A percentile compares a stretch with the other conserved stretches of the same genome.
Evolutionary conservation across 2,888 invertebrate species (phyloP).

Genomic region (Diaperis boleti): DNA sequence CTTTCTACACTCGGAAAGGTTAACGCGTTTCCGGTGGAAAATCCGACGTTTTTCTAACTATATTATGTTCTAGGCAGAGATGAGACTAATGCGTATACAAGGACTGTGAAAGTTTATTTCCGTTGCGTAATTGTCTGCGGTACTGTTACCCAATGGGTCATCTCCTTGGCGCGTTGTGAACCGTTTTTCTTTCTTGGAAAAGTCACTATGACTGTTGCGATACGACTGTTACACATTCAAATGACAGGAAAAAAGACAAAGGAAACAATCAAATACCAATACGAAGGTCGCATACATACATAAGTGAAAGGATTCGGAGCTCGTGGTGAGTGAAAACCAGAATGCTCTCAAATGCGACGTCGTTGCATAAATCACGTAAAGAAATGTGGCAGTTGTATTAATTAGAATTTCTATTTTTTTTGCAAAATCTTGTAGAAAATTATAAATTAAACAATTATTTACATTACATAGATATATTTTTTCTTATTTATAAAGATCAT

Average conservation of each 20-base stretch:
- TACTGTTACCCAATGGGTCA: constrained; percentile 34
- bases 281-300: constrained; percentile 51
- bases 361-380: constrained; percentile 27
- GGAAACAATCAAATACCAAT: constrained; percentile 50
- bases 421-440: too few relatives aligned
- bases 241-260: constrained; percentile 41
- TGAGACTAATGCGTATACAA: constrained; percentile 30
- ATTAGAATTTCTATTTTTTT: too few relatives aligned
- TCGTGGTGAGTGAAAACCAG: constrained; percentile 45
- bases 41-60: constrained; percentile 1
- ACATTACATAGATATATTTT: too few relatives aligned
- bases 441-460: too few relatives aligned
- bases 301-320: constrained; percentile 53
- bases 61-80: constrained; percentile 15
- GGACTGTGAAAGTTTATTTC: constrained; percentile 50
- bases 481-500: too few relatives aligned
- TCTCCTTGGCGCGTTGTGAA: constrained; percentile 15
- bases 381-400: constrained; percentile 16
- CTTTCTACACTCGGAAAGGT: constrained; percentile 24
- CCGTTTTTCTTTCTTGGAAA: constrained; percentile 6
- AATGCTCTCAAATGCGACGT: constrained; percentile 14
- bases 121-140: constrained; percentile 36
- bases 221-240: constrained; percentile 29
- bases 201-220: not conserved
- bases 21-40: constrained; percentile 34